A percentile compares a stretch with the other conserved stretches of the same genome.
phyloP scores from a whole-genome alignment of 2,113 vertebrate genomes.

The Probosciger aterrimus region DNA sequence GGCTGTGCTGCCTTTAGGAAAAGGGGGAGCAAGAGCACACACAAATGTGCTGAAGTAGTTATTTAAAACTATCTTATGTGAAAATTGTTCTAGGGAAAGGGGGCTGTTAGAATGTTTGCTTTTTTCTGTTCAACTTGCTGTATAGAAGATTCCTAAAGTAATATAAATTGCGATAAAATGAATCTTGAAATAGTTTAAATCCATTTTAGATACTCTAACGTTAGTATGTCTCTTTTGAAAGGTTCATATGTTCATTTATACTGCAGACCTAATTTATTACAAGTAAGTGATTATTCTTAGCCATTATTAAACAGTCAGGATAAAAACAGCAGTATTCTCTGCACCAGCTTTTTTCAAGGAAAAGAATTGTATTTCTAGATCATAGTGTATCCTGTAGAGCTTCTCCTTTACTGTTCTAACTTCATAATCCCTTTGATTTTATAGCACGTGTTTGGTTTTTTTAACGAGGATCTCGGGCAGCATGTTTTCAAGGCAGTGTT shows the following conservation, averaged over 20 bases:
- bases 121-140: slow-evolving; percentile 44
- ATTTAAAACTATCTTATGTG: neutral
- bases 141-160: slow-evolving; percentile 59
- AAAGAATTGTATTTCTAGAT: neutral
- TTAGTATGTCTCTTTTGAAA: slow-evolving; percentile 19
- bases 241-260: slow-evolving; percentile 37
- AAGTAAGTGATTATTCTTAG: slow-evolving; percentile 44
- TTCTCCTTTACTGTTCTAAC: slow-evolving; percentile 8
- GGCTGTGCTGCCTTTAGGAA: neutral
- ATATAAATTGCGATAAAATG: slow-evolving; percentile 44
- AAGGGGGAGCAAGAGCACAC: neutral
- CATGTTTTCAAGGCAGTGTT: neutral
- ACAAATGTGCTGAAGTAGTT: neutral
- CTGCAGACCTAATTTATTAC: slow-evolving; percentile 63
- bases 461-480: neutral
- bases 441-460: neutral
- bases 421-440: neutral
- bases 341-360: slow-evolving; percentile 32
- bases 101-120: slow-evolving; percentile 36
- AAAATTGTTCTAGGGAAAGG: neutral
- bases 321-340: neutral
- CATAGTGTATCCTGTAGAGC: neutral
- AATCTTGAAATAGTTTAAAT: slow-evolving; percentile 36
- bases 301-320: slow-evolving; percentile 42
- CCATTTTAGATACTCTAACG: slow-evolving; percentile 45